Evolutionary conservation across 1,140 invertebrate species (phyloP).

Genomic region (Eupristina koningsbergeri): DNA sequence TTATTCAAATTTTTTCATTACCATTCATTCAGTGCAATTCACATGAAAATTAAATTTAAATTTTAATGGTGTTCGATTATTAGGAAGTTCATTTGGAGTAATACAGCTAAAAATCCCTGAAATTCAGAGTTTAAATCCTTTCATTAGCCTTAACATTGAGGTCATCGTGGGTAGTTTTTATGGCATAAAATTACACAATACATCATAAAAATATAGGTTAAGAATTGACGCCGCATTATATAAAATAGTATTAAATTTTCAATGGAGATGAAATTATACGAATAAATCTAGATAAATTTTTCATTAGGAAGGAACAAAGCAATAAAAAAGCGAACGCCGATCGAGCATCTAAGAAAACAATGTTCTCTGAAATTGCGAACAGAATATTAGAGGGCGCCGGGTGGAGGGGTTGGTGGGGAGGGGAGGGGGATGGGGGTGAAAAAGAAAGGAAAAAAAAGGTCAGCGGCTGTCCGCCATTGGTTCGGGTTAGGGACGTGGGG

Average conservation of each 20-base stretch:
- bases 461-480: not conserved
- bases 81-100: not conserved
- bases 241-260: not conserved
- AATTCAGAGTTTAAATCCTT: not conserved
- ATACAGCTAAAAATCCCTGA: not conserved
- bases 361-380: not conserved
- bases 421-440: not conserved
- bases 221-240: not conserved
- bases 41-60: not conserved
- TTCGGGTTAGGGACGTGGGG: slow-evolving; percentile 39
- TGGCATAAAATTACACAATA: not conserved
- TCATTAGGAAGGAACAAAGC: not conserved
- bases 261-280: not conserved
- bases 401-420: too few relatives aligned
- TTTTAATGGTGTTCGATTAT: too few relatives aligned
- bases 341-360: not conserved
- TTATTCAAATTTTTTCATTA: too few relatives aligned
- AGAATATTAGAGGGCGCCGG: too few relatives aligned
- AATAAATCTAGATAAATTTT: not conserved
- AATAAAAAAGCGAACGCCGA: not conserved
- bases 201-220: slow-evolving; percentile 15
- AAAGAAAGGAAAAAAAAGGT: slow-evolving; percentile 29
- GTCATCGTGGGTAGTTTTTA: not conserved
- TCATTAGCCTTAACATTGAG: not conserved
- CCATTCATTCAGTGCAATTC: too few relatives aligned